Evolutionary conservation across 2,113 vertebrate species (phyloP), one percentile per base, ranked within the genome.

Genomic region (Sterrhoptilus dennistouni): DNA sequence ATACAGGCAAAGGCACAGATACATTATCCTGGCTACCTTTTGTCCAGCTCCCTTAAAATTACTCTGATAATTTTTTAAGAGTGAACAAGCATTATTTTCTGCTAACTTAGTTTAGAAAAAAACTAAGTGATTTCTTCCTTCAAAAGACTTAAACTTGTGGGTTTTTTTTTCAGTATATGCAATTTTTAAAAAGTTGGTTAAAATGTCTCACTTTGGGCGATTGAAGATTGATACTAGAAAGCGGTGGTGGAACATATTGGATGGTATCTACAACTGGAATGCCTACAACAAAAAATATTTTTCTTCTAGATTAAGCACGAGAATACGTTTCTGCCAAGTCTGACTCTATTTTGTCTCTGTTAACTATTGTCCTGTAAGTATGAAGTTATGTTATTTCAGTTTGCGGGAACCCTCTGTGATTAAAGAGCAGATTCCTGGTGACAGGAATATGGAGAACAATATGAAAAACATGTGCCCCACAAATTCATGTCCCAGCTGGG

Each of bases 401-500:
- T 79, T 4, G 12, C 85, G 44, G 29, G 44, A 93, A 33, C 27
- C 24, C 22, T 72, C 6, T 90, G 35, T 82, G 64, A 24, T 81
- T 76, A 49, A 74, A 78, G 18, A 75, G 47, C 29, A 63, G 12
- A 15, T 29, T 33, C 21, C 53, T 75, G 60, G 22, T 81, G 52
- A 54, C 18, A 29, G 20, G 35, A 28, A 20, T 38, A 9, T 24
- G 18, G 57, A 57, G 23, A 47, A 50, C 35, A 59, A 20, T 16
- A 7, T 63, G 57, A 70, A 82, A 52, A 8, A 21, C 3, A 5
- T 0, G 0, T 47, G 28, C 15, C 1, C 1, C 44, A 42, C 53
- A 64, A 45, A 80, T 53, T 88, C 52, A 25, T 42, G 23, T 85
- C 12, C 45, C 42, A 36, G 5, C 24, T 8, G 10, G 38, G n/a